Conservation (phyloP, 2,797 vertebrate genomes). For the Dryobates pubescens region DNA sequence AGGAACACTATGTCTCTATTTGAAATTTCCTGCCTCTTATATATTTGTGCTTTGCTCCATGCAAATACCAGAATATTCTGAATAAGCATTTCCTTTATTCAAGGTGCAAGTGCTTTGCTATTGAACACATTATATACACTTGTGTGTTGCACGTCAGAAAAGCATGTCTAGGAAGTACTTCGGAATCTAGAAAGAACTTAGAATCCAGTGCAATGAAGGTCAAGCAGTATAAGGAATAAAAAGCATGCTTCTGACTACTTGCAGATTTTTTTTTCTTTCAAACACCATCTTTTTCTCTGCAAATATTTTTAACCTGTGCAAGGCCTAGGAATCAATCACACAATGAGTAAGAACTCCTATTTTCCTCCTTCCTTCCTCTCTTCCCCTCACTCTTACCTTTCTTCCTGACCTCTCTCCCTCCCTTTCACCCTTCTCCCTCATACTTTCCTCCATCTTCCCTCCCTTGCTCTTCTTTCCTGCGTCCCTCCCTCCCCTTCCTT, state of each 20-base stretch:
- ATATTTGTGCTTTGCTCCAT: background rate
- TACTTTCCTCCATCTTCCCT: too few species aligned
- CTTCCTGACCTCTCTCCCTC: fast-evolving
- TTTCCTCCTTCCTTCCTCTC: fast-evolving
- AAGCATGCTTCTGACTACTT: background rate
- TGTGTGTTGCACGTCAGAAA: background rate
- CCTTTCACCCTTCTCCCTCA: too few species aligned
- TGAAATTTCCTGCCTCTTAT: background rate
- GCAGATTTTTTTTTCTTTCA: background rate
- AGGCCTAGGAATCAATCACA: background rate
- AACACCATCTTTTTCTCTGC: background rate
- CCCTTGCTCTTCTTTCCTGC: fast-evolving
- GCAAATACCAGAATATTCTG: background rate
- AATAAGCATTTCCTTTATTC: conserved; percentile 25
- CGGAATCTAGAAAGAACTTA: background rate
- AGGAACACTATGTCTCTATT: conserved; percentile 1
- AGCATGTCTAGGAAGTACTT: background rate
- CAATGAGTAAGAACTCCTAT: background rate
- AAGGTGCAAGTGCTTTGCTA: background rate
- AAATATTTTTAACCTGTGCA: background rate
- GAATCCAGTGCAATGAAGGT: background rate
- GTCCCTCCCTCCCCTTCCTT: fast-evolving
- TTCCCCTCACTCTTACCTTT: fast-evolving
- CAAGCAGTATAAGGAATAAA: background rate
- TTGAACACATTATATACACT: background rate